Evolutionary conservation across 2,113 vertebrate species (phyloP).

Genomic region (Micronycteris hirsuta): DNA sequence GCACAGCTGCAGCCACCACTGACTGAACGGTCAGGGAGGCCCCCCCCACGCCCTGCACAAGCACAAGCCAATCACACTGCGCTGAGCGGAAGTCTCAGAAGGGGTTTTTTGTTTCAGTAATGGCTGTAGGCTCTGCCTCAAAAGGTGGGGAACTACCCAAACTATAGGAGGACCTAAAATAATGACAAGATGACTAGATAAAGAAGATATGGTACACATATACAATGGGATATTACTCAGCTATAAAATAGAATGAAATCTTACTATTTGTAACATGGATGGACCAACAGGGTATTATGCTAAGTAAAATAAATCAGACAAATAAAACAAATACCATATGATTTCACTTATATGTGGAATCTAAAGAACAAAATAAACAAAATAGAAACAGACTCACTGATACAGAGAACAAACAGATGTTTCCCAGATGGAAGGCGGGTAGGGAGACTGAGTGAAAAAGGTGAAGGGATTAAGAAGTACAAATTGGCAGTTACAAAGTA

Average conservation of each 20-base stretch:
- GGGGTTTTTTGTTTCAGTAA: not conserved
- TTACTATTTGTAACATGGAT: not conserved
- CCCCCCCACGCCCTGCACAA: not conserved
- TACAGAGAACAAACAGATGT: not conserved
- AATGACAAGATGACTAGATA: not conserved
- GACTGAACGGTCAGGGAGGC: not conserved
- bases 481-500: not conserved
- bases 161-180: not conserved
- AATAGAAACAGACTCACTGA: not conserved
- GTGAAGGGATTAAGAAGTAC: not conserved
- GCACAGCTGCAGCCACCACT: not conserved
- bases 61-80: not conserved
- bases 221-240: not conserved
- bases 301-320: not conserved
- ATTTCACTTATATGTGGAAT: not conserved
- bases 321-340: not conserved
- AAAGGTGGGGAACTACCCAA: not conserved
- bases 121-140: not conserved
- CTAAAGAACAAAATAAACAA: not conserved
- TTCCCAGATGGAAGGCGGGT: not conserved
- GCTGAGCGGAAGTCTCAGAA: not conserved
- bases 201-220: not conserved
- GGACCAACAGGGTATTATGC: not conserved
- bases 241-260: not conserved
- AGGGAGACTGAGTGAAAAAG: not conserved